Percentiles rank a stretch among this genome's conserved stretches.
Evolutionary conservation across 2,113 vertebrate species (phyloP).

Genomic region (Pachycephala philippinensis): DNA sequence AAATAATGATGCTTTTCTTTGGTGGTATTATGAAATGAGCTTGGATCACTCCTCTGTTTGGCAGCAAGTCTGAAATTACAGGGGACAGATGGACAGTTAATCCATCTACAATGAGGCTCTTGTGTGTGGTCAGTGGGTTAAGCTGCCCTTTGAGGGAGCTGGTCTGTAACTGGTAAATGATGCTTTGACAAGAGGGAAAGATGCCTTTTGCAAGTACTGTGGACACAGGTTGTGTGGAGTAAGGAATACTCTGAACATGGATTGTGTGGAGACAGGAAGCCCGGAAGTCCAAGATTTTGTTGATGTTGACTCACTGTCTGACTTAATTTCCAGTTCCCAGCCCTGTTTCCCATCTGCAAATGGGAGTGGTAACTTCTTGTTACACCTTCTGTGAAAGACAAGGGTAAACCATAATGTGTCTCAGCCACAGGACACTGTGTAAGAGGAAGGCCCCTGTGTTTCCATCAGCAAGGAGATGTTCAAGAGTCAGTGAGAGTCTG

Average conservation of each 20-base stretch:
- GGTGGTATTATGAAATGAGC: neutral
- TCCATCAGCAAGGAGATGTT: neutral
- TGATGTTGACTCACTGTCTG: neutral
- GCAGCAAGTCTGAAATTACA: neutral
- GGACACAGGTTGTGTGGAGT: neutral
- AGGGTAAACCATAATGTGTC: neutral
- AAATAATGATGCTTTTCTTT: neutral
- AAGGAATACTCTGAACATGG: neutral
- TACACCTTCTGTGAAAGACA: neutral
- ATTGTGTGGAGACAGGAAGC: neutral
- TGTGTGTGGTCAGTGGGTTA: neutral
- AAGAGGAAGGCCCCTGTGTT: neutral
- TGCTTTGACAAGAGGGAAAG: neutral
- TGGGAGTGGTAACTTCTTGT: neutral
- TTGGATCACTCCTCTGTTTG: neutral
- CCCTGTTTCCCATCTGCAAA: neutral
- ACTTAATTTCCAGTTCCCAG: neutral
- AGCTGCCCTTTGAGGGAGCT: neutral
- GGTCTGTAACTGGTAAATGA: neutral
- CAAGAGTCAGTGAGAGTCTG: neutral
- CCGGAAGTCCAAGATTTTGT: neutral
- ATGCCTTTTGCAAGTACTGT: neutral
- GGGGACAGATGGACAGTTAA: neutral
- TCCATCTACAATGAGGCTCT: neutral
- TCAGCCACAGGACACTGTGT: neutral